Base-by-base conservation (phyloP, 92 coral and sea anemone genomes). In the Palythoa heliodiscus region DNA sequence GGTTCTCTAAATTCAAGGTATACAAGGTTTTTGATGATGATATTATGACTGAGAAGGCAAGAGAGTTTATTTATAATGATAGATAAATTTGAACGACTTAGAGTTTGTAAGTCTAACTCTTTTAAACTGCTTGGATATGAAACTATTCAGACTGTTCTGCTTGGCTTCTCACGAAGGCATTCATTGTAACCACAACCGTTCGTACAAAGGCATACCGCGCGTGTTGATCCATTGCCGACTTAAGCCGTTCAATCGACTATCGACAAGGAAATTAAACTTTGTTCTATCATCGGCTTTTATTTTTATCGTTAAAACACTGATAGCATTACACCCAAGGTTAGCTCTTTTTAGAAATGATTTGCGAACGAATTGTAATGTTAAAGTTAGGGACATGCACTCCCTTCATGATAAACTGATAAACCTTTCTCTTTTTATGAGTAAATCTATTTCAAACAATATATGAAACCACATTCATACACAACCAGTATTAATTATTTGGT, bases 1-100 rank as follows among this genome's bases (percentile, higher is more conserved):
- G 9, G 15, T 69, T 13, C 35, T 69, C 11, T 14, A 10, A 37
- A 69, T 11, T 69, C 16, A 5, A 66, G 12, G 52, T 15, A 50
- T 70, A 68, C 55, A 72, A 71, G 58, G 64, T 38, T 40, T 85
- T 53, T 52, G 72, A 52, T 52, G 57, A 78, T 78, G 25, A 69
- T 22, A 29, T 71, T 22, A 47, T 61, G 74, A 64, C 70, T 29
- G 84, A 68, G 77, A 70, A 88, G 77, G 64, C 40, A 29, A 84
- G 14, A 69, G 9, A 39, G 37, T 52, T 54, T 66, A 48, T 78
- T 58, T 78, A 37, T 22, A 9, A 25, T 13, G 7, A 69, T 11
- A 37, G 37, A 69, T 8, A 69, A 25, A 11, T 69, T 70, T 76
- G 35, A 29, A 47, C 37, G 67, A 72, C 54, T 82, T 60, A 68